These are phyloP conservation scores for Drosophila sturtevanti DNA, from an alignment of 1,140 invertebrate species.

Conservation along the genomic window DNA sequence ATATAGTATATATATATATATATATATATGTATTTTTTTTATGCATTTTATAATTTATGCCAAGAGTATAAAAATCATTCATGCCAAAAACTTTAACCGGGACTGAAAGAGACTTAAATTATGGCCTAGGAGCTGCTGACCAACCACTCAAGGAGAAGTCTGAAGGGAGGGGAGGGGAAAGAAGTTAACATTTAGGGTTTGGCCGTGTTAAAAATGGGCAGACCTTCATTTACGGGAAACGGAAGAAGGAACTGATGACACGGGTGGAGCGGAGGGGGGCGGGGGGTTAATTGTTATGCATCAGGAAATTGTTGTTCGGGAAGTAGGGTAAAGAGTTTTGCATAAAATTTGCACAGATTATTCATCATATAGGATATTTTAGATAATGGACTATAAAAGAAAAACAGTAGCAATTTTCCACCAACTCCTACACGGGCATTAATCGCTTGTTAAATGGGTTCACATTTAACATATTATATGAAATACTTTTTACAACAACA, in stretches of 20 bases:
- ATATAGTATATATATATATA: too few species aligned
- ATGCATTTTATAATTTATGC: constrained; percentile 69
- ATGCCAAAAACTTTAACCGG: constrained; percentile 56
- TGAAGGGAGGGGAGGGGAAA: not conserved
- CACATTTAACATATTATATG: constrained; percentile 41
- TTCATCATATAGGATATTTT: constrained; percentile 40
- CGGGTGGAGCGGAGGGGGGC: not conserved
- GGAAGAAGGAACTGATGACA: not conserved
- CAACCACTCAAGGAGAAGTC: too few species aligned
- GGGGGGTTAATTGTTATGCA: constrained; percentile 39
- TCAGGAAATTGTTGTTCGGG: constrained; percentile 36
- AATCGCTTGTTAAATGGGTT: constrained; percentile 24
- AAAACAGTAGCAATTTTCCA: constrained; percentile 57
- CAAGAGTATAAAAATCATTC: constrained; percentile 52
- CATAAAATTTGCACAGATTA: constrained; percentile 72
- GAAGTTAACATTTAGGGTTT: constrained; percentile 8
- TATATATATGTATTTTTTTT: constrained; percentile 1
- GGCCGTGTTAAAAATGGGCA: constrained; percentile 42
- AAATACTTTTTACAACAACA: not conserved
- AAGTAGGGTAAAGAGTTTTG: constrained; percentile 55
- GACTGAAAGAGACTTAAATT: constrained; percentile 46
- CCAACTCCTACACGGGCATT: constrained; percentile 24
- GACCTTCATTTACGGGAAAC: not conserved
- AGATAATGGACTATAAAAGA: constrained; percentile 26
- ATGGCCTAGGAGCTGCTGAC: constrained; percentile 27